Base-by-base conservation (phyloP, 37 sponge, comb jelly and placozoan species). In the Hexactinellida sp. region DNA sequence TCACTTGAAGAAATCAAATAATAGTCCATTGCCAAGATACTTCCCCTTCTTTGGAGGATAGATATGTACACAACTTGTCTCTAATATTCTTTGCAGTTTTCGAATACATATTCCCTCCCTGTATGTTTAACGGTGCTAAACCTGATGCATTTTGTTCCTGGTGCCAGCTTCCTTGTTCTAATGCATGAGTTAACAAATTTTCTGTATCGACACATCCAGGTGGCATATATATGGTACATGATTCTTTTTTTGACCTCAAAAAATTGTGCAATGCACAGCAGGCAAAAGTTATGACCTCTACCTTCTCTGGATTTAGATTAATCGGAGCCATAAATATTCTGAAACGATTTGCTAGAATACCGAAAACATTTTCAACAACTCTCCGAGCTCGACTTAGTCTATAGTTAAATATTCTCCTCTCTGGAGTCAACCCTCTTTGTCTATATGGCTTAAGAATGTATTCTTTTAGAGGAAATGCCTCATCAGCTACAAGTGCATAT, bases 321-420 rank as follows among this genome's bases (percentile, higher is more conserved):
- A 23, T 63, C 25, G 76, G 76, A 76, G 37, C 5, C 13, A 23
- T 36, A 83, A 37, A 82, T 24, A 5, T 63, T 23, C 89, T 86
- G 38, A 86, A 89, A 25, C 84, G 38, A 36, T 63, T 85, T 37
- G 89, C 54, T 36, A 89, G 55, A 24, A n/a, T 89, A 37, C 89
- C 89, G 36, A 89, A 89, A 36, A 83, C 86, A n/a, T 87, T 87
- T 54, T 89, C 89, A 0, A 89, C 86, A 10, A 52, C 86, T 54
- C 87, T 41, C 0, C 89, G 38, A n/a, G 84, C 86, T 34, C 89
- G 88, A 23, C 83, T 82, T 39, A 87, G 55, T 9, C 89, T 39
- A 88, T 89, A 89, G 37, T 89, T 89, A 34, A n/a, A 89, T 25
- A 89, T 82, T 36, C 36, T 28, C 37, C 82, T 25, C 23, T 13